Evolutionary conservation across 1,140 invertebrate species (phyloP), one percentile per base, ranked within the genome.

Genomic region (Lordiphosa stackelbergi): DNA sequence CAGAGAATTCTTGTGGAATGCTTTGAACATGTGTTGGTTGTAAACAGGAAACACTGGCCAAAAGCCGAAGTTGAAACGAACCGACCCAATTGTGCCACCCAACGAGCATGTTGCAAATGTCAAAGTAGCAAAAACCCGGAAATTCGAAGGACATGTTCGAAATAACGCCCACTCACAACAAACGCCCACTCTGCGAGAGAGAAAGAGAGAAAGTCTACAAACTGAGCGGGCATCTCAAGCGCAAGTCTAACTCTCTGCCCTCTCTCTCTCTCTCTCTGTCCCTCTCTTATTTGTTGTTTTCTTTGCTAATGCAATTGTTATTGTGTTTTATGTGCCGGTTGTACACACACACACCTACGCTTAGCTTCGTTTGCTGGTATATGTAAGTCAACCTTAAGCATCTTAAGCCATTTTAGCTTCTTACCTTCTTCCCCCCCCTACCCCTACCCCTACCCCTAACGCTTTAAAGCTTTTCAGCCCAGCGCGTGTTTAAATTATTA

Each of bases 61-160:
- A 55, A 49, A 45, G 65, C 63, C 52, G 35, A 31, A 69, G 56
- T 48, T 41, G 66, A 64, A 65, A 37, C 55, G 62, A 37, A 41
- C 42, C 43, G 40, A 77, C 59, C 63, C 55, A 41, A 13, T 55
- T 45, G 69, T 41, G 61, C 52, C 49, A 49, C 28, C 47, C 13
- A 9, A 49, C 47, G 16, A 78, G 66, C 75, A 75, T 79, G 75
- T 83, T 81, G 75, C 75, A 83, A 83, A 83, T 83, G 77, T 83
- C 77, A 83, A 83, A 83, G 77, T 84, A 55, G 69, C 77, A 83
- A 81, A 49, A 79, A 83, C 77, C 77, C 73, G 77, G 77, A 83
- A 83, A 83, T 83, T 83, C 77, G 77, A 83, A 83, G 78, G 77
- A 81, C 77, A 83, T 81, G 75, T 72, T 75, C 75, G 75, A 81